phyloP scores from a whole-genome alignment of 2,113 vertebrate genomes.

The Benitochromis conjunctus region DNA sequence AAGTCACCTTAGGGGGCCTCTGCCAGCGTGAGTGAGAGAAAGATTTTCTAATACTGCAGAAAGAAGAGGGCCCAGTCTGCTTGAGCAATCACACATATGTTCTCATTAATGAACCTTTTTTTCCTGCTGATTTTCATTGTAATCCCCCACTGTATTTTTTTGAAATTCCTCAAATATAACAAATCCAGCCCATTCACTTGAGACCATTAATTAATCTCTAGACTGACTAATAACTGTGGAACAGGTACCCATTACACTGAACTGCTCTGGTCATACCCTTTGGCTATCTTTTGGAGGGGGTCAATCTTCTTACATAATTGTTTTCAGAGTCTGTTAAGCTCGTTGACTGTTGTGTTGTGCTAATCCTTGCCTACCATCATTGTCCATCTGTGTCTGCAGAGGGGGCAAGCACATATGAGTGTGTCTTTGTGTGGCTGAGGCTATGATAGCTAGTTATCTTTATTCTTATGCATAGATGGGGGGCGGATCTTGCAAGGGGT shows the following conservation, averaged over 20 bases:
- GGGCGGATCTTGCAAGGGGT: too few species aligned
- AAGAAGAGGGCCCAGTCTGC: not conserved
- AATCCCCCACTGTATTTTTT: not conserved
- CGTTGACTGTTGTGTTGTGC: constrained; percentile 39
- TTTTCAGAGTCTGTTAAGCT: constrained; percentile 51
- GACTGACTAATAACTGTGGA: not conserved
- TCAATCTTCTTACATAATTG: constrained; percentile 56
- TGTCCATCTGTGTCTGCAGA: constrained; percentile 30
- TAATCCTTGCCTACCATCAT: constrained; percentile 49
- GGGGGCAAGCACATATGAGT: not conserved
- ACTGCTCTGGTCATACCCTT: not conserved
- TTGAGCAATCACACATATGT: not conserved
- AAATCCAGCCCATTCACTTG: not conserved
- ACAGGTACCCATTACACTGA: not conserved
- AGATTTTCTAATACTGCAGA: not conserved
- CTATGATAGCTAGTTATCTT: not conserved
- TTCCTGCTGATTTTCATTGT: not conserved
- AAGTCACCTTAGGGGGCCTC: not conserved
- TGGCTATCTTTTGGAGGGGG: constrained; percentile 16
- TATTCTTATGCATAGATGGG: not conserved
- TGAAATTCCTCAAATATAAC: not conserved
- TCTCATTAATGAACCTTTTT: not conserved
- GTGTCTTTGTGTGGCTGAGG: not conserved
- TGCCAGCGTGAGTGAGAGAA: not conserved
- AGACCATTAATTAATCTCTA: not conserved